phyloP scores from a whole-genome alignment of 1,140 invertebrate species.

The Trinorchestia longiramus region DNA sequence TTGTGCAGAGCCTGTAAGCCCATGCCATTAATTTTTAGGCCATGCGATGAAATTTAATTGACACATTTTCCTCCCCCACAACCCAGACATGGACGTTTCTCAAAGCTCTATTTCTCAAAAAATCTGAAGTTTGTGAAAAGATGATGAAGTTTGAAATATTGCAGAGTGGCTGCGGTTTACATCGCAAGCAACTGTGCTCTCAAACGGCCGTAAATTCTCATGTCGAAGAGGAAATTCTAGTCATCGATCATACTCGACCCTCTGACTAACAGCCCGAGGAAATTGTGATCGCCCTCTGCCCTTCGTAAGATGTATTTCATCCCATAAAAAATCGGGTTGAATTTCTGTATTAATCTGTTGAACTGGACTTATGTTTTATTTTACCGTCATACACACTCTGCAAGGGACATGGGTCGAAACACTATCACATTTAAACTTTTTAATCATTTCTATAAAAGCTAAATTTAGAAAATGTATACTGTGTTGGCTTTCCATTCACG shows the following conservation, averaged over 20 bases:
- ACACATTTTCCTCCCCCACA: neutral
- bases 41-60: neutral
- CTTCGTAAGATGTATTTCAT: neutral
- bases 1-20: too few relatives aligned
- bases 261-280: neutral
- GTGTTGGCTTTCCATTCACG: too few relatives aligned
- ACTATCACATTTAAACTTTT: too few relatives aligned
- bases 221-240: slow-evolving; percentile 46
- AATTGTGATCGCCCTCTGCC: slow-evolving; percentile 2
- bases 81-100: neutral
- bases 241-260: slow-evolving; percentile 15
- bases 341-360: neutral
- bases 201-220: slow-evolving; percentile 32
- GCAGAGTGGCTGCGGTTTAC: neutral
- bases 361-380: too few relatives aligned
- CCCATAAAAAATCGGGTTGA: neutral
- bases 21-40: too few relatives aligned
- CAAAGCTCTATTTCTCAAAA: neutral
- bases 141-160: neutral
- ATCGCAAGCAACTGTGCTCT: slow-evolving; percentile 16
- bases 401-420: too few relatives aligned
- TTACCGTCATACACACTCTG: too few relatives aligned
- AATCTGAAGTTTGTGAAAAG: neutral
- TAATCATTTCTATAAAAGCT: too few relatives aligned
- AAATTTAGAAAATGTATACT: too few relatives aligned